Conservation (phyloP, 2,888 invertebrate species). For the Strigamia transsilvanica region DNA sequence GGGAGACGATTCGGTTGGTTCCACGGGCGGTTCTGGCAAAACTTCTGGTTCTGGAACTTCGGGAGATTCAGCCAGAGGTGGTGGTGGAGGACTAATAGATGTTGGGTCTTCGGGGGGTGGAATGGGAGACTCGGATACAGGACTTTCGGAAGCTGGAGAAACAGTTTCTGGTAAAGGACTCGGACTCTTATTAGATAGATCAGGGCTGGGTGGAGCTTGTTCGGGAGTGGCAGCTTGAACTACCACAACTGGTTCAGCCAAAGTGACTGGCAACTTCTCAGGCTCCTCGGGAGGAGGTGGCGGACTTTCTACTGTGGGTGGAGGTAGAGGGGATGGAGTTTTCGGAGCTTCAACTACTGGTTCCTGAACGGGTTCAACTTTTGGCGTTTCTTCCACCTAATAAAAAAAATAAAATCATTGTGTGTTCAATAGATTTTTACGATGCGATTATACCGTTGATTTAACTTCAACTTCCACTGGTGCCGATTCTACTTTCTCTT, state of each 20-base stretch:
- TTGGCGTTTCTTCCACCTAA: conserved; percentile 24
- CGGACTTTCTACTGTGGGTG: conserved; percentile 16
- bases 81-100: conserved; percentile 13
- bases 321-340: conserved; percentile 33
- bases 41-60: neutral
- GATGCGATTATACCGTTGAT: neutral
- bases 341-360: conserved; percentile 20
- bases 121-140: conserved; percentile 39
- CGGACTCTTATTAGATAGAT: conserved; percentile 23
- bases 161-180: conserved; percentile 21
- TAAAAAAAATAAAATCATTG: neutral
- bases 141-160: conserved; percentile 1
- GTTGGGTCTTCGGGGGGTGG: conserved; percentile 22
- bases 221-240: conserved; percentile 41
- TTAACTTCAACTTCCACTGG: neutral
- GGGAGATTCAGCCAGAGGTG: conserved; percentile 23
- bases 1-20: conserved; percentile 24
- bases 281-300: conserved; percentile 26
- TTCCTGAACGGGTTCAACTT: conserved; percentile 21
- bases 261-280: neutral
- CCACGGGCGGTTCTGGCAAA: conserved; percentile 32
- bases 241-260: conserved; percentile 29
- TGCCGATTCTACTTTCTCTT: neutral
- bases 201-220: conserved; percentile 22
- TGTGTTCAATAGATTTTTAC: neutral